phyloP scores from a whole-genome alignment of 2,113 vertebrate genomes.

The Ibidorhyncha struthersii region DNA sequence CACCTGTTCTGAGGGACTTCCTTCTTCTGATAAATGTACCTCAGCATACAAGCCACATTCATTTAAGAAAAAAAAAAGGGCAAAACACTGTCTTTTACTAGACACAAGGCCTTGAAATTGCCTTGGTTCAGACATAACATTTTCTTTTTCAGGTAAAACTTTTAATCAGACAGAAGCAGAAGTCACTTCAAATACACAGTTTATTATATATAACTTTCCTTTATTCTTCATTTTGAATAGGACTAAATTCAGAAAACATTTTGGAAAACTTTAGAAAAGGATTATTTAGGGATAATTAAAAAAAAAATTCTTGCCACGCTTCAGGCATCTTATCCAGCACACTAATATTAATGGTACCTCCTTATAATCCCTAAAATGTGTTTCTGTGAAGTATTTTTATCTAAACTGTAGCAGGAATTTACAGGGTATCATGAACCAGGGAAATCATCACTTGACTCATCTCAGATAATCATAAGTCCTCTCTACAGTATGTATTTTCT shows the following conservation, averaged over 20 bases:
- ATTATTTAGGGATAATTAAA: constrained; percentile 3
- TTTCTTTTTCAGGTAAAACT: background rate
- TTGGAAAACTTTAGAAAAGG: background rate
- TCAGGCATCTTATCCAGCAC: background rate
- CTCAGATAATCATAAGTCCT: constrained; percentile 21
- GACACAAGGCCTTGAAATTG: background rate
- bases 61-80: background rate
- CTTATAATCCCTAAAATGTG: background rate
- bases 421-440: constrained; percentile 12
- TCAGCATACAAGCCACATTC: background rate
- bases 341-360: background rate
- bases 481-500: background rate
- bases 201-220: background rate
- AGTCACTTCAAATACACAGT: background rate
- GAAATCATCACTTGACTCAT: constrained; percentile 46
- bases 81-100: background rate
- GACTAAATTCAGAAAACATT: background rate
- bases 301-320: background rate
- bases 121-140: background rate
- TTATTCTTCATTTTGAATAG: background rate
- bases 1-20: background rate
- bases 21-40: background rate
- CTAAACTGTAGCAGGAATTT: background rate
- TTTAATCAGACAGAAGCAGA: background rate
- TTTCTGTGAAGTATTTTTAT: background rate